phyloP scores from a whole-genome alignment of 2,797 vertebrate species.

The Nannoperca obscura region DNA sequence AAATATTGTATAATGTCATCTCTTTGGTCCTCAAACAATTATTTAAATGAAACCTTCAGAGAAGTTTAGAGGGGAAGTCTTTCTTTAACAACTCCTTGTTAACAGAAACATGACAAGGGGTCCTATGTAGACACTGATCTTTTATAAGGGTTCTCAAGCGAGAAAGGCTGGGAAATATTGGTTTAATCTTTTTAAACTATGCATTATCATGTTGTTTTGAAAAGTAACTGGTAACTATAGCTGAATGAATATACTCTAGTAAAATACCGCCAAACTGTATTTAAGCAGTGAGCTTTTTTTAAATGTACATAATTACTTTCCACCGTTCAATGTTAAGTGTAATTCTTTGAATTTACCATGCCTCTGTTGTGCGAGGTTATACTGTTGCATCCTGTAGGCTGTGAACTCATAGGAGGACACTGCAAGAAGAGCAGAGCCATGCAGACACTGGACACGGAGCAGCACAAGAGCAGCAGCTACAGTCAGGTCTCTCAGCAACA shows the following conservation, averaged over 20 bases:
- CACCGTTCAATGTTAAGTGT: not conserved
- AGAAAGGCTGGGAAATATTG: not conserved
- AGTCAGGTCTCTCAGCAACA: constrained; percentile 46
- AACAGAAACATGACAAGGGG: not conserved
- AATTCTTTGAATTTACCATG: constrained; percentile 69
- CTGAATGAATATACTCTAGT: not conserved
- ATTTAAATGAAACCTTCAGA: no score
- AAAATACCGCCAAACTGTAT: not conserved
- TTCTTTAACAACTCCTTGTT: not conserved
- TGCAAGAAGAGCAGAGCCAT: constrained; percentile 75
- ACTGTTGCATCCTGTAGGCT: constrained; percentile 89
- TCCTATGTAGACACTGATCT: not conserved
- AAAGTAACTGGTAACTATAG: not conserved
- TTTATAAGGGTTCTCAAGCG: not conserved
- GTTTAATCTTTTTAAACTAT: not conserved
- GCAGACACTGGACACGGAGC: constrained; percentile 65
- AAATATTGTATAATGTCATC: not conserved
- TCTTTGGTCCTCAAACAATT: no score
- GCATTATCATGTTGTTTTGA: not conserved
- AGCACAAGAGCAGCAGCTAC: constrained; percentile 62
- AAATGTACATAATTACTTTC: not conserved
- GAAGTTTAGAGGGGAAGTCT: no score
- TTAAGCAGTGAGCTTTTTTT: not conserved
- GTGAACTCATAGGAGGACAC: constrained; percentile 85
- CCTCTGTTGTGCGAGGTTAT: constrained; percentile 79